Conservation (phyloP, 2,888 invertebrate genomes). For the Trypoxylon attenuatum region DNA sequence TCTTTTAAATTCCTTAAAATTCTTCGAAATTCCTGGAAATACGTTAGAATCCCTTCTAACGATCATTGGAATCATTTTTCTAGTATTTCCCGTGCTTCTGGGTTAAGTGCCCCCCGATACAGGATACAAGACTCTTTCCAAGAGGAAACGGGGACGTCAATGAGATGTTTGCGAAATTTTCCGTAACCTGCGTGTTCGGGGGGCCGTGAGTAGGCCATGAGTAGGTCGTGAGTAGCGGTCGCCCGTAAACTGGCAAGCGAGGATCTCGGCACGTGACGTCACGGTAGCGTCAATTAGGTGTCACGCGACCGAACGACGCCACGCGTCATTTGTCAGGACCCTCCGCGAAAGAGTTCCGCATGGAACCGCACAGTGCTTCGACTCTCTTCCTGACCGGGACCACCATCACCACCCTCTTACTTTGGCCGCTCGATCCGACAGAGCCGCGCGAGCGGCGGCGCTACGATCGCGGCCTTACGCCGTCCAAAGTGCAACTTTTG, state of each 20-base stretch:
- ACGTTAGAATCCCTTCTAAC: too few species aligned
- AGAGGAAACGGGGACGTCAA: too few species aligned
- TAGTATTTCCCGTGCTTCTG: too few species aligned
- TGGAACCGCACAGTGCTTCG: constrained; percentile 5
- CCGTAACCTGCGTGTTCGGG: not conserved
- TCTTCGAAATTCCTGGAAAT: too few species aligned
- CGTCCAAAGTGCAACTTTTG: constrained; percentile 26
- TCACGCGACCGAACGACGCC: constrained; percentile 70
- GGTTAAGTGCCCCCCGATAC: too few species aligned
- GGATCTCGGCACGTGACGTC: constrained; percentile 70
- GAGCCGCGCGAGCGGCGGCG: not conserved
- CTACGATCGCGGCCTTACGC: constrained; percentile 28
- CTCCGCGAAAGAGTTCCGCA: constrained; percentile 36
- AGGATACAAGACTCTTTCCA: too few species aligned
- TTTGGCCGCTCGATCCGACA: not conserved
- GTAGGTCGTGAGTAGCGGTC: constrained; percentile 2
- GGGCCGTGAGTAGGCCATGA: not conserved
- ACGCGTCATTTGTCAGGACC: constrained; percentile 73
- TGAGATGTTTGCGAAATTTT: not conserved
- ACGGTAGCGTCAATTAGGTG: constrained; percentile 73
- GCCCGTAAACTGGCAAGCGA: constrained; percentile 33
- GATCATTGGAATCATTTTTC: too few species aligned
- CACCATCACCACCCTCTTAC: not conserved
- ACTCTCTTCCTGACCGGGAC: not conserved
- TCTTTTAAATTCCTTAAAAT: too few species aligned